Conservation (phyloP, 2,888 invertebrate genomes). For the Philhelius pedissequus region DNA sequence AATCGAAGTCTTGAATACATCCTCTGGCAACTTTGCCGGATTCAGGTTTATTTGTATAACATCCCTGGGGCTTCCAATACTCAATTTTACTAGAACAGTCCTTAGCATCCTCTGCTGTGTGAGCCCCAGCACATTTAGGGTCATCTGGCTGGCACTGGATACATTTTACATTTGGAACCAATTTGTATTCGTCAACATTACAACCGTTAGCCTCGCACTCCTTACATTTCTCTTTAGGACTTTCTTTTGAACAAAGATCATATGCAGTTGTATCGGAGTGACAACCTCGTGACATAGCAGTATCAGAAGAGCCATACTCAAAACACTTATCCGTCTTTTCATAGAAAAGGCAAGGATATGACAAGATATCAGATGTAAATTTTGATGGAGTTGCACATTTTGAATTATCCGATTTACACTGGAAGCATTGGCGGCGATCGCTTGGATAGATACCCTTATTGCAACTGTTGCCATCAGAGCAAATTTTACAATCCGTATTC, state of each 20-base stretch:
- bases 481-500: conserved; percentile 57
- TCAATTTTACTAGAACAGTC: conserved; percentile 64
- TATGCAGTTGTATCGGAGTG: conserved; percentile 62
- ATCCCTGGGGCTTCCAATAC: conserved; percentile 63
- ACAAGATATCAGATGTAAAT: neutral
- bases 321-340: conserved; percentile 70
- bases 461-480: conserved; percentile 51
- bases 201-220: conserved; percentile 68
- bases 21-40: conserved; percentile 61
- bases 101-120: conserved; percentile 17
- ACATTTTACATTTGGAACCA: conserved; percentile 59
- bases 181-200: conserved; percentile 60
- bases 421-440: conserved; percentile 69
- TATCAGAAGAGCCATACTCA: conserved; percentile 54
- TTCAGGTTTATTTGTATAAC: conserved; percentile 63
- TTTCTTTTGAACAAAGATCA: conserved; percentile 58
- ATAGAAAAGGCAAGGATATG: conserved; percentile 67
- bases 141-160: conserved; percentile 64
- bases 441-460: conserved; percentile 70
- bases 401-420: conserved; percentile 52
- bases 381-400: conserved; percentile 61
- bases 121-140: conserved; percentile 59
- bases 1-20: conserved; percentile 65
- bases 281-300: conserved; percentile 71
- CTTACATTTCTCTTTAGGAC: conserved; percentile 56